phyloP scores from a whole-genome alignment of 2,797 vertebrate genomes.

The Paedocypris micromegethes region DNA sequence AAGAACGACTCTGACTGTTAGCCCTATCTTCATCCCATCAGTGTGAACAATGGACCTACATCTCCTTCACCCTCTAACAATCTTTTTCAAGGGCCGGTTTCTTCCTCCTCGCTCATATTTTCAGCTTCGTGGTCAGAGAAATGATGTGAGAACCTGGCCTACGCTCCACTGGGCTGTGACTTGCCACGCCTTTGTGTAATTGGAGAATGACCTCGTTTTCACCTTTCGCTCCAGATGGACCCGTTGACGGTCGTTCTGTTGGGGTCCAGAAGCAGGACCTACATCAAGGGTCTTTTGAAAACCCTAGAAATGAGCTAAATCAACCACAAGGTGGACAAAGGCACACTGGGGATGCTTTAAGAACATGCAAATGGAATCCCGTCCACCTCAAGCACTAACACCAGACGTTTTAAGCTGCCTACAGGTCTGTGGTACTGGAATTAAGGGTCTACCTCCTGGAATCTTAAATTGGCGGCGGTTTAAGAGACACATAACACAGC shows the following conservation, averaged over 20 bases:
- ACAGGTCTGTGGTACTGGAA: not conserved
- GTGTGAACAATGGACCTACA: conserved; percentile 34
- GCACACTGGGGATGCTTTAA: not conserved
- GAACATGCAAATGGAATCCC: not conserved
- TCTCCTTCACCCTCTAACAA: conserved; percentile 35
- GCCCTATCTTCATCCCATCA: conserved; percentile 28
- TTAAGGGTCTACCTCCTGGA: conserved; percentile 23
- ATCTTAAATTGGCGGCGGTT: conserved; percentile 17
- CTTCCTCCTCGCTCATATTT: conserved; percentile 18
- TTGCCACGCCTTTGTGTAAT: conserved; percentile 36
- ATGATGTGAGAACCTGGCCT: conserved; percentile 26
- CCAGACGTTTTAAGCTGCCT: too few relatives aligned
- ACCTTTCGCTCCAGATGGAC: conserved; percentile 21
- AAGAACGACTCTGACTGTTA: conserved; percentile 38
- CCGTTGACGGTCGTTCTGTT: conserved; percentile 23
- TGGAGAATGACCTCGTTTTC: conserved; percentile 42
- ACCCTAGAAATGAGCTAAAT: conserved; percentile 4
- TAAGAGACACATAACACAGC: conserved; percentile 27
- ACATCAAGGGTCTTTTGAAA: conserved; percentile 5
- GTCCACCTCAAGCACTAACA: not conserved
- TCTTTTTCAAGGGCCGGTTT: conserved; percentile 32
- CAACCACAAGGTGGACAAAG: not conserved
- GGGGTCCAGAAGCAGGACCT: not conserved
- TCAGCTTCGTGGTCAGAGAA: conserved; percentile 32
- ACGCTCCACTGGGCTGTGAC: conserved; percentile 40